These are phyloP conservation scores for Drosophila nr. perissopoda DNA, from an alignment of 2,888 invertebrate genomes.

Conservation along the genomic window DNA sequence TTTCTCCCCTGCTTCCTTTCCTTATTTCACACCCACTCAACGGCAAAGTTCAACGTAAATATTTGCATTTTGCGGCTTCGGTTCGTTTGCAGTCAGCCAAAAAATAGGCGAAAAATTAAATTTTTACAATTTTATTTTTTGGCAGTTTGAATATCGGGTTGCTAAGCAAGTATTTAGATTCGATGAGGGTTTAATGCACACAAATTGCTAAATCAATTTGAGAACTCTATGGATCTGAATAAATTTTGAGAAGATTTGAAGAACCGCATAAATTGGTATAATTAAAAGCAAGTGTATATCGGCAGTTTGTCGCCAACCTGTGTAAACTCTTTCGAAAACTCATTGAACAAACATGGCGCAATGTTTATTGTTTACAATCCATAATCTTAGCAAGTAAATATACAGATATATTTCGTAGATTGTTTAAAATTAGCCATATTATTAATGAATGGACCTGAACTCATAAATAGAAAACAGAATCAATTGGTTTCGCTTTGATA, in stretches of 20 bases:
- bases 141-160: conserved; percentile 27
- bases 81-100: conserved; percentile 26
- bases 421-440: conserved; percentile 52
- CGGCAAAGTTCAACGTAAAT: conserved; percentile 51
- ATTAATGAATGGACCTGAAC: conserved; percentile 59
- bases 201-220: neutral
- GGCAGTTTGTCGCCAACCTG: conserved; percentile 58
- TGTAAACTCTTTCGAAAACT: conserved; percentile 56
- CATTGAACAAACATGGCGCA: conserved; percentile 42
- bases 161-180: conserved; percentile 17
- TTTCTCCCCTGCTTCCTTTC: conserved; percentile 19
- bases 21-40: conserved; percentile 45
- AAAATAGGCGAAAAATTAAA: neutral
- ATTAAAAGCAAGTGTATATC: conserved; percentile 8
- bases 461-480: conserved; percentile 58
- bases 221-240: neutral
- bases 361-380: conserved; percentile 56
- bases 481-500: conserved; percentile 30
- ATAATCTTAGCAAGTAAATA: conserved; percentile 56
- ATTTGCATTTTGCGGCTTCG: conserved; percentile 56
- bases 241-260: neutral
- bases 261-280: neutral
- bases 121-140: conserved; percentile 18
- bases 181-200: neutral
- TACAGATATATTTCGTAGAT: conserved; percentile 19